A percentile compares a stretch with the other conserved stretches of the same genome.
phyloP scores from a whole-genome alignment of 2,797 vertebrate species.

The Coregonus suidteri region DNA sequence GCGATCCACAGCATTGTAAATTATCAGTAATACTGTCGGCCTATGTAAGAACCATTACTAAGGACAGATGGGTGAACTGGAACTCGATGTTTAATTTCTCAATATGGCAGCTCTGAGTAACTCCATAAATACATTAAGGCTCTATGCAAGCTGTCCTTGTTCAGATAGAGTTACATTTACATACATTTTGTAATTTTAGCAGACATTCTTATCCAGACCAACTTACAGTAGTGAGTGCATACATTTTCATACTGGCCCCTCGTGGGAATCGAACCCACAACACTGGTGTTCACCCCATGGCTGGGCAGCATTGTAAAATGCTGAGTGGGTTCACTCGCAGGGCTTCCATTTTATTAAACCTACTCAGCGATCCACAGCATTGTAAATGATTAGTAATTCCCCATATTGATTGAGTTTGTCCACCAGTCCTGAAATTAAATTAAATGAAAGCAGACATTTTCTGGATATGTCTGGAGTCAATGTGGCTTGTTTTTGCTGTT shows the following conservation, averaged over 20 bases:
- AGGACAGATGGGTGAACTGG: constrained; percentile 72
- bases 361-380: constrained; percentile 50
- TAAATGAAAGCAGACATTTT: too few species aligned
- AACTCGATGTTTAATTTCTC: constrained; percentile 63
- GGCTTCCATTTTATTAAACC: constrained; percentile 71
- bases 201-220: too few species aligned
- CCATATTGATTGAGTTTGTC: not conserved
- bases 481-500: too few species aligned
- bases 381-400: constrained; percentile 67
- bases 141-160: constrained; percentile 58
- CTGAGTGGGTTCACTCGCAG: constrained; percentile 77
- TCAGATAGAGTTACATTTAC: constrained; percentile 25
- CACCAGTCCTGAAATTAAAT: not conserved
- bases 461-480: too few species aligned
- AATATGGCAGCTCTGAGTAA: constrained; percentile 69
- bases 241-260: too few species aligned
- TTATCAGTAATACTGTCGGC: constrained; percentile 39
- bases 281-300: constrained; percentile 68
- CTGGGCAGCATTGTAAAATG: constrained; percentile 75
- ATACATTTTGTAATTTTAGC: too few species aligned
- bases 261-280: constrained; percentile 45
- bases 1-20: too few species aligned
- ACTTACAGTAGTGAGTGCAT: too few species aligned
- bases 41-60: constrained; percentile 49
- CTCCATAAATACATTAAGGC: constrained; percentile 66